phyloP scores from a whole-genome alignment of 2,797 vertebrate genomes.

The Pristis pectinata region DNA sequence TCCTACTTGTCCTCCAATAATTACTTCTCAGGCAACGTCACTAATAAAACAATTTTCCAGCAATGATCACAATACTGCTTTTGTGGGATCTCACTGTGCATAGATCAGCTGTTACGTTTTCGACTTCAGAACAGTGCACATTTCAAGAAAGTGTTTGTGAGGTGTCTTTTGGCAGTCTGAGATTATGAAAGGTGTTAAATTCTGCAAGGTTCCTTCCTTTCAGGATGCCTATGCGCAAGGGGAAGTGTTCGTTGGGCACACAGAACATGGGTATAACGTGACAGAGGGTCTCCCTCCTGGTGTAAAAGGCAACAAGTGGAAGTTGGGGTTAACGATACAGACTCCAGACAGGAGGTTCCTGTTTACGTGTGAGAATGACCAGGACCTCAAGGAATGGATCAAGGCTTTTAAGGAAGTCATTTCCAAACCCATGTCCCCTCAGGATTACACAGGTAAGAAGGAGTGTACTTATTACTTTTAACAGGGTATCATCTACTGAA shows the following conservation, averaged over 20 bases:
- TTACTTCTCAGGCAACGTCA: neutral
- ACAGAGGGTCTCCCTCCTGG: slow-evolving; percentile 58
- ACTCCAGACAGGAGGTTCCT: slow-evolving; percentile 74
- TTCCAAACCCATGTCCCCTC: slow-evolving; percentile 61
- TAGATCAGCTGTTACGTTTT: neutral
- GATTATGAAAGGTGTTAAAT: neutral
- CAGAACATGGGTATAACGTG: slow-evolving; percentile 68
- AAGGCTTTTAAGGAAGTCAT: slow-evolving; percentile 66
- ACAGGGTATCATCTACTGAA: neutral
- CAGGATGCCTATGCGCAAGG: slow-evolving; percentile 81
- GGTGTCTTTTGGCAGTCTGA: neutral
- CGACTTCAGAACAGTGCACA: neutral
- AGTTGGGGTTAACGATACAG: slow-evolving; percentile 62
- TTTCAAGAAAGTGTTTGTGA: neutral
- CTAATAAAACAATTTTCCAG: neutral
- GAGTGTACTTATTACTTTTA: neutral
- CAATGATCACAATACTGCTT: neutral
- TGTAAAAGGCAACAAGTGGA: slow-evolving; percentile 69
- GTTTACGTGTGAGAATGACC: slow-evolving; percentile 76
- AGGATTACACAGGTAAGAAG: slow-evolving; percentile 59
- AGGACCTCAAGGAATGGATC: slow-evolving; percentile 78
- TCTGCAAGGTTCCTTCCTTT: neutral
- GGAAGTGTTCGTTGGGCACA: slow-evolving; percentile 73
- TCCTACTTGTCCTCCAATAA: neutral
- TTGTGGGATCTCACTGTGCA: neutral